Conservation (phyloP, 2,888 invertebrate species). For the Callimorpha dominula region DNA sequence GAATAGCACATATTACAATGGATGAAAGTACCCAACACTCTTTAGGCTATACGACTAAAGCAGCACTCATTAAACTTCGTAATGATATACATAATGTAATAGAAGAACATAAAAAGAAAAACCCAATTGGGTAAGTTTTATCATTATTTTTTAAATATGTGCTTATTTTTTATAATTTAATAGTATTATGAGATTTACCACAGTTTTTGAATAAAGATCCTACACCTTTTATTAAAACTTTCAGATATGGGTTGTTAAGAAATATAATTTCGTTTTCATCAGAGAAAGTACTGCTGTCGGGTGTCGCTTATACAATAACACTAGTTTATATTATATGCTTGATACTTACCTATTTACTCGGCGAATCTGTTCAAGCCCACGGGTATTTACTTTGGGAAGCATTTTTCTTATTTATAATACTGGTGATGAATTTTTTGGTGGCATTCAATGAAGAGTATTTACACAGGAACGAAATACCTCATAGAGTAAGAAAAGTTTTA, state of each 20-base stretch:
- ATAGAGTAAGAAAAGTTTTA: constrained; percentile 80
- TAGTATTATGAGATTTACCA: background rate
- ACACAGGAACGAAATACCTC: constrained; percentile 85
- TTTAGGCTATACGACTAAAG: constrained; percentile 88
- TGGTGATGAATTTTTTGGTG: constrained; percentile 77
- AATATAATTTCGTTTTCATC: constrained; percentile 82
- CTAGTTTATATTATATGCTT: constrained; percentile 75
- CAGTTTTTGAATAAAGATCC: background rate
- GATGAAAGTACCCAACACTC: constrained; percentile 69
- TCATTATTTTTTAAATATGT: background rate
- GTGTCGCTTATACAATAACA: constrained; percentile 79
- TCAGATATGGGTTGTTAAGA: constrained; percentile 69
- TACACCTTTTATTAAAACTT: constrained; percentile 48
- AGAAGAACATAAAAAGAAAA: constrained; percentile 88
- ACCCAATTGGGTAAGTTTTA: constrained; percentile 70
- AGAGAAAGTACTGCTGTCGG: constrained; percentile 78
- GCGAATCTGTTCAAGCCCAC: constrained; percentile 77
- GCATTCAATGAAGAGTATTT: constrained; percentile 82
- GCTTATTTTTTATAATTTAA: background rate
- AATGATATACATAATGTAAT: constrained; percentile 90
- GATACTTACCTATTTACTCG: constrained; percentile 75
- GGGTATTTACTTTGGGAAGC: constrained; percentile 79
- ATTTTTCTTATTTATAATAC: constrained; percentile 75
- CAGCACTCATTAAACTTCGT: constrained; percentile 90
- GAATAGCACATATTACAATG: constrained; percentile 60